Base-by-base conservation (phyloP, 2,888 invertebrate species). In the Cordilura impudica region DNA sequence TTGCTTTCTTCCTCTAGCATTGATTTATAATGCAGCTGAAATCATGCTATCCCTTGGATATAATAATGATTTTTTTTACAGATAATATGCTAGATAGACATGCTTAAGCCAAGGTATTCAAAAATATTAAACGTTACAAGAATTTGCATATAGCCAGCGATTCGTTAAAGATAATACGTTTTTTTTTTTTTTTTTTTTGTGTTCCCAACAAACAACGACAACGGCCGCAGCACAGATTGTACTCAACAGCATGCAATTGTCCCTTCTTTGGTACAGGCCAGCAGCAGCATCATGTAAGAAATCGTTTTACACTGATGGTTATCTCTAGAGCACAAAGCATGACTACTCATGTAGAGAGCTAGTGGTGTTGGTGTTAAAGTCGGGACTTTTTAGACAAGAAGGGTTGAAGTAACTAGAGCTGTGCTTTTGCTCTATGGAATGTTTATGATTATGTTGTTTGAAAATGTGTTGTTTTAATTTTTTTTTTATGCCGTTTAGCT, bases 271-370 rank as follows among this genome's bases (percentile, higher is more conserved):
- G 18, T 51, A 10, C 23, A 51, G 0, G 26, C 23, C 14, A 23
- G 49, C 23, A 12, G 51, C 51, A 23, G 19, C 21, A 23, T 21
- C 47, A 61, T 61, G 60, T 19, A 23, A 49, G 26, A 78, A 67
- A 72, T 78, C 63, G 39, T 69, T 75, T 79, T 79, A 75, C 79
- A 79, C 75, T 79, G 79, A 79, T 79, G 79, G 79, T 79, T 79
- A 79, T 79, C 79, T 66, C n/a, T 67, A 56, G 75, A 79, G 75
- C 79, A n/a, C n/a, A 75, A 72, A 75, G 79, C 79, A 79, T 79
- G 79, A 79, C 79, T 79, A 75, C 79, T 79, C 79, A 79, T 75
- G 79, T 79, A 63, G 79, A 63, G 79, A 65, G 56, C 49, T 23
- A 19, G 45, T 26, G 31, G 18, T 71, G 54, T 66, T 74, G 70